Evolutionary conservation across 1,140 invertebrate species (phyloP).

Genomic region (Drosophila lini): DNA sequence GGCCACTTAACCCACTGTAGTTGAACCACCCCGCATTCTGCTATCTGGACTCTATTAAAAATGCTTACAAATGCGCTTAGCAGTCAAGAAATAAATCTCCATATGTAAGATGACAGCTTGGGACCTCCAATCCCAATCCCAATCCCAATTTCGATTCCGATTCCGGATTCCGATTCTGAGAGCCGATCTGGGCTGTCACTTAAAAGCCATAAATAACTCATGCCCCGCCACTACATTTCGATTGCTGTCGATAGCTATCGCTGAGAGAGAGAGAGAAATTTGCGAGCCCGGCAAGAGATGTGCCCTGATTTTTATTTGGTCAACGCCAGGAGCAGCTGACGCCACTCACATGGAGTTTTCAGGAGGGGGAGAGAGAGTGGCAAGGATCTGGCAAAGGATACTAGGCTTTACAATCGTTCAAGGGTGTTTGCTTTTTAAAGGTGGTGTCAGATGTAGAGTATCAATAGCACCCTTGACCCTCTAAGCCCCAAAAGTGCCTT

Average conservation of each 20-base stretch:
- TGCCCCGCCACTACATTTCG: constrained; percentile 64
- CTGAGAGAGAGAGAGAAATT: constrained; percentile 11
- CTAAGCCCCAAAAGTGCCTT: too few relatives aligned
- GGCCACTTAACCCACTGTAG: constrained; percentile 60
- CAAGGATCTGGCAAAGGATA: neutral
- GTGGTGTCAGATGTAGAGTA: neutral
- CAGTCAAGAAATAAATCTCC: constrained; percentile 72
- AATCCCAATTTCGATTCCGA: neutral
- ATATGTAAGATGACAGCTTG: constrained; percentile 71
- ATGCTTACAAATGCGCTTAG: constrained; percentile 78
- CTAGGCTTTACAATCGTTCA: neutral
- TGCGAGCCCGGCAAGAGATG: neutral
- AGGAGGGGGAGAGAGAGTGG: neutral
- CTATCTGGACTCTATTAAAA: constrained; percentile 72
- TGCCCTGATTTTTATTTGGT: constrained; percentile 25
- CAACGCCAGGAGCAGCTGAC: constrained; percentile 57
- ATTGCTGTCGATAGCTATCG: constrained; percentile 75
- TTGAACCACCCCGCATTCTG: constrained; percentile 7
- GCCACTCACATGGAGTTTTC: constrained; percentile 51
- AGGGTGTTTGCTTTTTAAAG: neutral
- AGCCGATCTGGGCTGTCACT: constrained; percentile 62
- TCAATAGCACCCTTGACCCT: neutral
- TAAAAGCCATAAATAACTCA: constrained; percentile 81
- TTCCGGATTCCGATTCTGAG: constrained; percentile 15
- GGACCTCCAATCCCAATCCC: constrained; percentile 9